Conservation (phyloP, 1,140 invertebrate species). For the Eufriesea mexicana region DNA sequence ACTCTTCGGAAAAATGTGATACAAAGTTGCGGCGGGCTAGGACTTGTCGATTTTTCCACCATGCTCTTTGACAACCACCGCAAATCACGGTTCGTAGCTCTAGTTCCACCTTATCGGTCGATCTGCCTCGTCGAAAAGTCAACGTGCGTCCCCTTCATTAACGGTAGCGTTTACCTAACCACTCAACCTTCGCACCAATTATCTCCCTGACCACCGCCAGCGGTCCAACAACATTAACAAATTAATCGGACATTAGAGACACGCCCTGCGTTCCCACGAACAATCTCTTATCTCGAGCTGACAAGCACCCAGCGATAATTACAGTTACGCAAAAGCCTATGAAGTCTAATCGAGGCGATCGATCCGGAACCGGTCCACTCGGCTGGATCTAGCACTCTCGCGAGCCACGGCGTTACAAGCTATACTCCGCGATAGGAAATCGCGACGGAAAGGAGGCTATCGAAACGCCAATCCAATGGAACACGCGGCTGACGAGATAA, state of each 20-base stretch:
- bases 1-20: neutral
- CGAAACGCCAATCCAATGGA: neutral
- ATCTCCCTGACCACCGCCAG: neutral
- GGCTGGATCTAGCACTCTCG: neutral
- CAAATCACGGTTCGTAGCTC: neutral
- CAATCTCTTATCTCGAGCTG: neutral
- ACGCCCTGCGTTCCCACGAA: neutral
- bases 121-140: neutral
- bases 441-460: neutral
- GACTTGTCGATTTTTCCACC: neutral
- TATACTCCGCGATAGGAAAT: neutral
- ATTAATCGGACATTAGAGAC: constrained; percentile 17
- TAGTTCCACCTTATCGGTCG: neutral
- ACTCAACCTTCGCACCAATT: neutral
- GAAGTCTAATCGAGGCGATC: neutral
- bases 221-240: constrained; percentile 7
- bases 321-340: constrained; percentile 11
- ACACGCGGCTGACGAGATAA: constrained; percentile 8
- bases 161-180: neutral
- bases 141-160: neutral
- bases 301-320: neutral
- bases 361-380: neutral
- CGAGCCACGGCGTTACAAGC: neutral
- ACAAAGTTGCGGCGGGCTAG: neutral
- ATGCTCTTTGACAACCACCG: neutral